phyloP scores from a whole-genome alignment of 2,113 vertebrate species.

The Marcusenius ussheri region DNA sequence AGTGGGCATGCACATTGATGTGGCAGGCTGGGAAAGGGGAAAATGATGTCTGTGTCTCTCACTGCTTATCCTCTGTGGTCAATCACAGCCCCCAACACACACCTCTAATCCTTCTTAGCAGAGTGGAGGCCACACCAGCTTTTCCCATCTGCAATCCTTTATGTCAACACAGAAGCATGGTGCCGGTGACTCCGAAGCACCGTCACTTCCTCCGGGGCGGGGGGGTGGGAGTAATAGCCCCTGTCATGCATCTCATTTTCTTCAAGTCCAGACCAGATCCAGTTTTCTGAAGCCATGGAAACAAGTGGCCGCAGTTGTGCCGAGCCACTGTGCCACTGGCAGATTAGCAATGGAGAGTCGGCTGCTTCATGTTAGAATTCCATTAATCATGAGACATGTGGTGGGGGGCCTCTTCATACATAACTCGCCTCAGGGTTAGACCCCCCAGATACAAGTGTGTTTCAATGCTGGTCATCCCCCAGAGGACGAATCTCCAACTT shows the following conservation, averaged over 20 bases:
- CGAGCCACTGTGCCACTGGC: background rate
- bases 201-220: background rate
- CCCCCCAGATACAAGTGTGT: background rate
- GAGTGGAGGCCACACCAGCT: background rate
- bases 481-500: background rate
- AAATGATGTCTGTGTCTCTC: background rate
- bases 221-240: background rate
- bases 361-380: conserved; percentile 55
- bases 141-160: background rate
- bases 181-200: background rate
- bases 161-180: background rate
- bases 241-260: background rate
- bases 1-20: background rate
- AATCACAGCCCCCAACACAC: background rate
- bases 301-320: background rate
- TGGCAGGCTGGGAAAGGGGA: background rate
- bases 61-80: background rate
- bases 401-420: conserved; percentile 44
- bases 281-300: background rate
- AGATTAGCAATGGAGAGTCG: conserved; percentile 30
- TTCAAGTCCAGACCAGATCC: background rate
- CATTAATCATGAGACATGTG: conserved; percentile 55
- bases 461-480: background rate
- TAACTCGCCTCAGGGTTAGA: conserved; percentile 32
- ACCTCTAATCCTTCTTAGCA: background rate